Conservation (phyloP, 1,140 invertebrate genomes). For the Copidosoma floridanum region DNA sequence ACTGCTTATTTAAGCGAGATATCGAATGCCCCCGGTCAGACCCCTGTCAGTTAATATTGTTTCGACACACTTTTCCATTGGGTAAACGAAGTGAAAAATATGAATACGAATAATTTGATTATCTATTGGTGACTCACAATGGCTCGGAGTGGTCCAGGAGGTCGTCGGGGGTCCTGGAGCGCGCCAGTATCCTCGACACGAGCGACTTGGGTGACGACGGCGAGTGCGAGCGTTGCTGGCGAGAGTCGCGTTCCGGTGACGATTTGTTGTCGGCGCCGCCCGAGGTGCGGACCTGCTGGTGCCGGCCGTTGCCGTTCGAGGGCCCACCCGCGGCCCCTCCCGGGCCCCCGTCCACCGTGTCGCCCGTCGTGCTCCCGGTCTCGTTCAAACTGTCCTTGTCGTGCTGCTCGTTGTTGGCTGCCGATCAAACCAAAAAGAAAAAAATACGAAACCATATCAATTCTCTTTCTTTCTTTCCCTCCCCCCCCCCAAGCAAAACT, state of each 20-base stretch:
- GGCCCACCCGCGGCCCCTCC: constrained; percentile 26
- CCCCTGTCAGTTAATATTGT: too few species aligned
- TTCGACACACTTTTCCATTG: too few species aligned
- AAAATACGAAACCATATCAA: too few species aligned
- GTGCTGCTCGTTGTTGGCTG: constrained; percentile 55
- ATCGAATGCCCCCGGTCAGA: too few species aligned
- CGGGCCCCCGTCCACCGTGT: constrained; percentile 40
- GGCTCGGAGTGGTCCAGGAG: constrained; percentile 47
- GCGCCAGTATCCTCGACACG: constrained; percentile 46
- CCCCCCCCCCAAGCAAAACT: too few species aligned
- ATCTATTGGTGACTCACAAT: too few species aligned
- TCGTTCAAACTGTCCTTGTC: constrained; percentile 60
- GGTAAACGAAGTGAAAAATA: too few species aligned
- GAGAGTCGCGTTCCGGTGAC: constrained; percentile 9
- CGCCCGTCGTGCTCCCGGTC: constrained; percentile 48
- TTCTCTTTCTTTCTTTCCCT: too few species aligned
- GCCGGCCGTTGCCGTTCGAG: neutral
- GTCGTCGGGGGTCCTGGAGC: constrained; percentile 40
- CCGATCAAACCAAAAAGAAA: constrained; percentile 21
- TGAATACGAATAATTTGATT: too few species aligned
- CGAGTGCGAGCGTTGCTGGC: constrained; percentile 30
- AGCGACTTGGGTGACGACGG: constrained; percentile 42
- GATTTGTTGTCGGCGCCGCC: constrained; percentile 23
- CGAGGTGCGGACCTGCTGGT: neutral
- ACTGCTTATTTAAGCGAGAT: too few species aligned